Percentiles rank a stretch among this genome's conserved stretches.
These are phyloP conservation scores for Tyrannus savana DNA, from an alignment of 2,113 vertebrate species.

Conservation along the genomic window DNA sequence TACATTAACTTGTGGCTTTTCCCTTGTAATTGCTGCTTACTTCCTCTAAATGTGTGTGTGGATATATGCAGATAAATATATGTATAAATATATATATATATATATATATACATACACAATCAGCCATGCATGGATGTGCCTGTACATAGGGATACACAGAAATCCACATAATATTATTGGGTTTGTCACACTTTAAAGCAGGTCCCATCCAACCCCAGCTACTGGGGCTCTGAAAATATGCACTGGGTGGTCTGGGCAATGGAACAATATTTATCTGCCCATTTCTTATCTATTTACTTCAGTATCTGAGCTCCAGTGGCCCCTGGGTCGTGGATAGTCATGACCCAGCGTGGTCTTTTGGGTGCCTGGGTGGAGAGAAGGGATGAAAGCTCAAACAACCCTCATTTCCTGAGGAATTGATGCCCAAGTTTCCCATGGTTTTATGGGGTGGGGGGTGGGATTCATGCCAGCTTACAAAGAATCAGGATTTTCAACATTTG, in stretches of 20 bases:
- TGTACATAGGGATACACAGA: neutral
- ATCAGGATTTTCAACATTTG: neutral
- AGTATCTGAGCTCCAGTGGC: neutral
- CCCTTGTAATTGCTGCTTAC: conserved; percentile 21
- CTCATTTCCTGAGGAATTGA: neutral
- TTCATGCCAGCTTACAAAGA: neutral
- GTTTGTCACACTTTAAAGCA: neutral
- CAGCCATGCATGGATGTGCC: neutral
- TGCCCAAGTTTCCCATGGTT: neutral
- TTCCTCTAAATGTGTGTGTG: neutral
- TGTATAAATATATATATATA: neutral
- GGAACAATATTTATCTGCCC: neutral
- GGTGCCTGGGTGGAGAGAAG: neutral
- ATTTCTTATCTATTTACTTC: neutral
- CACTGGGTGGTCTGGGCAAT: neutral
- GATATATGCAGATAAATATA: neutral
- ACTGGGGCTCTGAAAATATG: neutral
- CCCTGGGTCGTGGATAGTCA: neutral
- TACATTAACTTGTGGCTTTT: conserved; percentile 36
- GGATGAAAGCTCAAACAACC: neutral
- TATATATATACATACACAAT: accelerated
- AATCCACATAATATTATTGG: neutral
- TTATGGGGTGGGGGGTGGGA: neutral
- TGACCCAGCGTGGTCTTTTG: accelerated
- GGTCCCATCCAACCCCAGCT: neutral